phyloP scores from a whole-genome alignment of 2,888 invertebrate genomes.

The Coenonympha arcania region DNA sequence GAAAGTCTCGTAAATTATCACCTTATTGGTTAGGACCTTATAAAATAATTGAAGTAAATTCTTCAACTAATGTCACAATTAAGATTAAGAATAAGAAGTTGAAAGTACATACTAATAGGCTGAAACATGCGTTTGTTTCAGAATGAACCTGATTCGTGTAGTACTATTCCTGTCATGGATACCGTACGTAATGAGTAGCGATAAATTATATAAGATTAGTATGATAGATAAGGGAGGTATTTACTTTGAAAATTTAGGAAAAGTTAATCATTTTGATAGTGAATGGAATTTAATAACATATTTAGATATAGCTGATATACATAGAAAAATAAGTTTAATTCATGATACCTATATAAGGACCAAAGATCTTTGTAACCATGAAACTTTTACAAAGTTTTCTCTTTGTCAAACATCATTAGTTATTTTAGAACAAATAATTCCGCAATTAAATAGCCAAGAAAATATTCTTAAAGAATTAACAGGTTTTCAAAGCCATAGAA shows the following conservation, averaged over 20 bases:
- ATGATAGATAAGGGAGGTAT: constrained; percentile 22
- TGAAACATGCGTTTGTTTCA: constrained; percentile 29
- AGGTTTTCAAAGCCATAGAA: constrained; percentile 15
- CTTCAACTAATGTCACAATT: constrained; percentile 26
- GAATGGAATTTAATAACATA: too few relatives aligned
- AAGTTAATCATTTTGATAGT: constrained; percentile 23
- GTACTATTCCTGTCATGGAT: constrained; percentile 3
- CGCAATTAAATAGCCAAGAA: too few relatives aligned
- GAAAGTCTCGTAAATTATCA: constrained; percentile 22
- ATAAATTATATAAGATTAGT: constrained; percentile 18
- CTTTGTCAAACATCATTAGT: too few relatives aligned
- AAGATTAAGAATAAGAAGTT: constrained; percentile 21
- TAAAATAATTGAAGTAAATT: constrained; percentile 22
- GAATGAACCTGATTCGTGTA: constrained; percentile 19
- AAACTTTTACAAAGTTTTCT: too few relatives aligned
- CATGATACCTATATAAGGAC: too few relatives aligned
- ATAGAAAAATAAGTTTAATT: too few relatives aligned
- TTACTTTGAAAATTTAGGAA: constrained; percentile 26
- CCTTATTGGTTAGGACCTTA: constrained; percentile 24
- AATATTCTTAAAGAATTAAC: too few relatives aligned
- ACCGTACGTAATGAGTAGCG: constrained; percentile 8
- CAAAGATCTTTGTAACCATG: too few relatives aligned
- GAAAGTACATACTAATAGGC: constrained; percentile 24
- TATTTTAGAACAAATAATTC: too few relatives aligned
- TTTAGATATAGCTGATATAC: too few relatives aligned